Evolutionary conservation across 2,888 invertebrate species (phyloP), one percentile per base, ranked within the genome.

Genomic region (Lydus trimaculatus): DNA sequence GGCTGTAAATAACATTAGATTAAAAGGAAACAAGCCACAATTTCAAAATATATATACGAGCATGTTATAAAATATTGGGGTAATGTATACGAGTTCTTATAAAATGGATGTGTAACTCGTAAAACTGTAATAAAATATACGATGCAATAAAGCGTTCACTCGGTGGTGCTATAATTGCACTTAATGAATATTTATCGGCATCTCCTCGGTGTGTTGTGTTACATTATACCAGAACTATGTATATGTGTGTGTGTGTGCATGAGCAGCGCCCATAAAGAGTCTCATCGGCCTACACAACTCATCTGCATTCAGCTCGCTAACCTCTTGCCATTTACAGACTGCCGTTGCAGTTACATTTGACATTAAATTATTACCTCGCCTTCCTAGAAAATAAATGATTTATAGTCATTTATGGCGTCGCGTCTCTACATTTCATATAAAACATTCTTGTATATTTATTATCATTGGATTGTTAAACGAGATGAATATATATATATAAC

Each of bases 121-220:
- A 84, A 84, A 84, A 83, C 81, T 79, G 82, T 81, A 81, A 83
- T 84, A 83, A 84, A 84, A 84, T 84, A 85, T 84, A 85, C 82
- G 83, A 80, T 80, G 84, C 84, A 83, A 84, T 85, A 84, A 84
- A 85, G 83, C 81, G 84, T 84, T 84, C 82, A 79, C 82, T 82
- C 81, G 81, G 81, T 82, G 84, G 84, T 84, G 84, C 84, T 84
- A 84, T 85, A 85, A 85, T 85, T 85, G 84, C 83, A 82, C 82
- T 84, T 85, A 85, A 85, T 85, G 84, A 85, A 85, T 84, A 85
- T 84, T 85, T 84, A 85, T 85, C 81, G 84, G 81, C 83, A 82
- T 82, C 83, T 83, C 79, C 73, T 74, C 81, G 78, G 77, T 78
- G 79, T 78, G 81, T 79, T 78, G 78, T 77, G 79, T 79, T 82